These are phyloP conservation scores for Semicossyphus pulcher DNA, from an alignment of 2,113 vertebrate species.

Conservation along the genomic window DNA sequence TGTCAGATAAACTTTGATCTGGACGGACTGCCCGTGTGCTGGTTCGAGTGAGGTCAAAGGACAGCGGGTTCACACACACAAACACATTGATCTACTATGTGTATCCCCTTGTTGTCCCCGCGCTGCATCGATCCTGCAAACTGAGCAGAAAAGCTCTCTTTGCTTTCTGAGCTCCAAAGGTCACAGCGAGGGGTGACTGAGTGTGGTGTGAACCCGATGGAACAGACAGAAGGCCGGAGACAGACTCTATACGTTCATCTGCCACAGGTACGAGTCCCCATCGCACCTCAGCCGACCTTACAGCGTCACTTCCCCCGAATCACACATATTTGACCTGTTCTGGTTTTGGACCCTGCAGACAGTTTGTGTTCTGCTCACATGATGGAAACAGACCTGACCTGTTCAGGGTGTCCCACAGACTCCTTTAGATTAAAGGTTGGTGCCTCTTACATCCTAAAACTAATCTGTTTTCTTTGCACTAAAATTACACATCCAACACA, in stretches of 20 bases:
- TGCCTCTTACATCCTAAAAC: no score
- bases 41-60: conserved; percentile 40
- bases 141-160: conserved; percentile 66
- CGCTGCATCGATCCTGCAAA: conserved; percentile 71
- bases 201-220: conserved; percentile 53
- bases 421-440: no score
- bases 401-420: no score
- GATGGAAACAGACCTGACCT: no score
- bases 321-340: no score
- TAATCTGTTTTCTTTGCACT: no score
- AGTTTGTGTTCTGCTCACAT: no score
- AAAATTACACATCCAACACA: no score
- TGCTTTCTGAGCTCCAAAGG: conserved; percentile 73
- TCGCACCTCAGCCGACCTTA: neutral
- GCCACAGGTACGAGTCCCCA: neutral
- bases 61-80: conserved; percentile 2
- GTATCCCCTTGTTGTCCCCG: conserved; percentile 51
- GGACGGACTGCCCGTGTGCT: conserved; percentile 20
- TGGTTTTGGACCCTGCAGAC: no score
- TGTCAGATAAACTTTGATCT: conserved; percentile 50
- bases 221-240: neutral
- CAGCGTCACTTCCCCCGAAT: neutral
- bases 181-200: conserved; percentile 61
- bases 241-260: neutral
- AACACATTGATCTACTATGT: conserved; percentile 48